Evolutionary conservation across 1,140 invertebrate species (phyloP).

Genomic region (Drosophila sp.): DNA sequence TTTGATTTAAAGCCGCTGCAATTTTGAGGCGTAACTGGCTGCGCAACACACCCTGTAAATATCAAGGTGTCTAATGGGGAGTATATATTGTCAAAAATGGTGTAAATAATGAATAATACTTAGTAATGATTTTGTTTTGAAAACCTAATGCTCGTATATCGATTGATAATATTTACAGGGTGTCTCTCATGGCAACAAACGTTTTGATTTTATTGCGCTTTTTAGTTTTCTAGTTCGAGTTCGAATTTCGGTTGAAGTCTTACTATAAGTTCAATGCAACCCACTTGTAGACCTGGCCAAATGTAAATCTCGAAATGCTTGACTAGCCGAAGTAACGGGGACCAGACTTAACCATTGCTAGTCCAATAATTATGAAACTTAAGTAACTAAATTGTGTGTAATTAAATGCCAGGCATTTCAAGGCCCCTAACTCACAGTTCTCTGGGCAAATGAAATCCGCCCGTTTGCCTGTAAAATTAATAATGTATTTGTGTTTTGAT

Average conservation of each 20-base stretch:
- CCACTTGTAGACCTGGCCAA: conserved; percentile 27
- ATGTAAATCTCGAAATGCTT: conserved; percentile 18
- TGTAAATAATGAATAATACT: too few relatives aligned
- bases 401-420: conserved; percentile 67
- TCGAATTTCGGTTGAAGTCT: conserved; percentile 20
- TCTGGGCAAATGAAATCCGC: not conserved
- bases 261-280: conserved; percentile 73
- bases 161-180: conserved; percentile 5
- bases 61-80: not conserved
- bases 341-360: conserved; percentile 53
- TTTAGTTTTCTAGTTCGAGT: conserved; percentile 25
- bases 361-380: conserved; percentile 73
- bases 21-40: conserved; percentile 14
- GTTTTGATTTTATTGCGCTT: not conserved
- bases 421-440: conserved; percentile 34
- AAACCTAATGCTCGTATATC: too few relatives aligned
- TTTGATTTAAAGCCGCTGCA: conserved; percentile 20
- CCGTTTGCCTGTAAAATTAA: conserved; percentile 48
- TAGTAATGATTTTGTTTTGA: too few relatives aligned
- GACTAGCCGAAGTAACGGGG: conserved; percentile 11
- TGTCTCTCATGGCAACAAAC: not conserved
- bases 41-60: conserved; percentile 14
- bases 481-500: conserved; percentile 63
- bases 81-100: not conserved
- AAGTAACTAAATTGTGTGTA: conserved; percentile 42